A percentile compares a stretch with the other conserved stretches of the same genome.
phyloP scores from a whole-genome alignment of 2,888 invertebrate genomes.

The Sericinus montela region DNA sequence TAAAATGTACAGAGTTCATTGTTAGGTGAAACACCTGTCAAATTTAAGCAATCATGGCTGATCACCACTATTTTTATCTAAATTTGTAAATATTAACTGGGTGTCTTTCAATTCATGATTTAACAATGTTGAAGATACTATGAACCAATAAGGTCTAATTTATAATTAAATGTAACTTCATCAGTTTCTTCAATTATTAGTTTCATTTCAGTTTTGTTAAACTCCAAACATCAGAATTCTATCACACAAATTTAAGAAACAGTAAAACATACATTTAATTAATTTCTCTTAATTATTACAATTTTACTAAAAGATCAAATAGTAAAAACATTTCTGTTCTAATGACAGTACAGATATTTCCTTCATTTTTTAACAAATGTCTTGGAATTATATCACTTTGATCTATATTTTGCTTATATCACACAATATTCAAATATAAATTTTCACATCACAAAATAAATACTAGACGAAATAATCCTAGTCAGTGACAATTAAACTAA shows the following conservation, averaged over 20 bases:
- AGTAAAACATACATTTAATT: slow-evolving; percentile 5
- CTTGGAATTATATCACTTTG: slow-evolving; percentile 59
- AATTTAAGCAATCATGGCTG: slow-evolving; percentile 28
- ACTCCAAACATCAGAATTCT: slow-evolving; percentile 3
- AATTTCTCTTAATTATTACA: slow-evolving; percentile 15
- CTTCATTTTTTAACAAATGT: slow-evolving; percentile 53
- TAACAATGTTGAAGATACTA: neutral
- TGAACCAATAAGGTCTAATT: neutral
- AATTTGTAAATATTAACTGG: slow-evolving; percentile 18
- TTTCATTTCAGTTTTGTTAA: neutral
- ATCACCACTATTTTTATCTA: slow-evolving; percentile 21
- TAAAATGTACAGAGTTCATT: slow-evolving; percentile 18
- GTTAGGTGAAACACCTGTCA: slow-evolving; percentile 17
- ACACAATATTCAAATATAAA: slow-evolving; percentile 62
- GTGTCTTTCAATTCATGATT: slow-evolving; percentile 2
- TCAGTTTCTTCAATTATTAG: neutral
- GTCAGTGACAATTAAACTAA: slow-evolving; percentile 76
- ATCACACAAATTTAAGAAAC: slow-evolving; percentile 1
- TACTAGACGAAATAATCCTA: slow-evolving; percentile 72
- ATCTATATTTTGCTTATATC: slow-evolving; percentile 55
- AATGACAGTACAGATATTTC: slow-evolving; percentile 40
- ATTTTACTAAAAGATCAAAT: slow-evolving; percentile 18
- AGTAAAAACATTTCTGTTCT: slow-evolving; percentile 23
- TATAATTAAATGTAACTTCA: slow-evolving; percentile 1
- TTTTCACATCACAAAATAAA: slow-evolving; percentile 67